Evolutionary conservation across 2,797 vertebrate species (phyloP), one percentile per base, ranked within the genome.

Genomic region (Naso thynnoides): DNA sequence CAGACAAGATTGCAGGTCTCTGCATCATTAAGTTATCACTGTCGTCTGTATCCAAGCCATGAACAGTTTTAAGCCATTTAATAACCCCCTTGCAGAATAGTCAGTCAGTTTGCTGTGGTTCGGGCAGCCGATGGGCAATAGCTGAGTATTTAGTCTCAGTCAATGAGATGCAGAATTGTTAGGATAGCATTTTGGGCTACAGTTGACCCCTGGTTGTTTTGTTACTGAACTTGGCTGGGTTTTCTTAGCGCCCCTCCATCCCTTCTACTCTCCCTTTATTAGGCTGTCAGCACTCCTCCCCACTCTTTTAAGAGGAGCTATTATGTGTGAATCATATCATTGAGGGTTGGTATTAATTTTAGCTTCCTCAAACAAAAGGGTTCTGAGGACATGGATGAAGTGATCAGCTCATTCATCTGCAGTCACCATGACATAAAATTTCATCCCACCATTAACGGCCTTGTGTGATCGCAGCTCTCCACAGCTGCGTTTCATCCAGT

Each of bases 1-100:
- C 38, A 41, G 33, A 56, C 55, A 79, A 82, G 27, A 81, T 84
- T 82, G 21, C 57, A 27, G 59, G 33, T 70, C 27, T 72, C 15
- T 5, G 38, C 69, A 38, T 77, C 69, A 81, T 83, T 79, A 83
- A 36, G 18, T 73, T 59, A 29, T 82, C 76, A 68, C 55, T 75
- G 36, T 76, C 61, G 38, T 24, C 44, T 63, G 21, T 26, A 45
- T 75, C 42, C 15, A 42, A 18, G 53, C 38, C 16, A 44, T 44
- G 66, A 56, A 16, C 27, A 39, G 8, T 67, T 58, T 50, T 71
- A 57, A 36, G 16, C 70, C 23, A 26, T 15, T 47, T 64, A 62
- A 64, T 21, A 44, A 79, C 54, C 49, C 23, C 44, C 48, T 79
- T 52, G 31, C 15, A 60, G 16, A 33, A 61, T 42, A 61, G 9